Conservation (phyloP, 2,113 vertebrate genomes). For the Chascanopsetta lugubris region DNA sequence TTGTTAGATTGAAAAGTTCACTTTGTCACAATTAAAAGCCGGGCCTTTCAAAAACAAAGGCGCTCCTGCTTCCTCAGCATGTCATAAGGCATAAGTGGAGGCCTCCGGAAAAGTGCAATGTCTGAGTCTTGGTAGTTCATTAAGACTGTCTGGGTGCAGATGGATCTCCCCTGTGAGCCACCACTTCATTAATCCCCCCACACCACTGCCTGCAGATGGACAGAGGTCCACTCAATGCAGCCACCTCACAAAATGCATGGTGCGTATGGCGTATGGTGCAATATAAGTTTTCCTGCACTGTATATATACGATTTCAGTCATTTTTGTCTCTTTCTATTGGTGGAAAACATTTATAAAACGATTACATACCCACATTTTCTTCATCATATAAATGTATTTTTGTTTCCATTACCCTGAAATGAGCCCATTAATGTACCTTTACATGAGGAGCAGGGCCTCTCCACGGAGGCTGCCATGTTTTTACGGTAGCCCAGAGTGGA, state of each 20-base stretch:
- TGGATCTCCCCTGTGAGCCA: slow-evolving; percentile 55
- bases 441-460: too few relatives aligned
- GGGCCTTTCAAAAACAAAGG: slow-evolving; percentile 55
- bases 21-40: slow-evolving; percentile 63
- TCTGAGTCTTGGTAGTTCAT: slow-evolving; percentile 56
- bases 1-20: slow-evolving; percentile 73
- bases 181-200: slow-evolving; percentile 66
- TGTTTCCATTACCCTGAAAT: too few relatives aligned
- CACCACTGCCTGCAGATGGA: slow-evolving; percentile 33
- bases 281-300: too few relatives aligned
- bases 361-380: too few relatives aligned
- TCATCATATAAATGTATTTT: too few relatives aligned
- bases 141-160: slow-evolving; percentile 67
- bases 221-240: slow-evolving; percentile 51
- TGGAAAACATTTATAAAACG: too few relatives aligned
- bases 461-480: too few relatives aligned
- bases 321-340: too few relatives aligned
- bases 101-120: slow-evolving; percentile 49
- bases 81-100: slow-evolving; percentile 60
- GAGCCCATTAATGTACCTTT: too few relatives aligned
- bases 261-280: too few relatives aligned
- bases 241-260: slow-evolving; percentile 17
- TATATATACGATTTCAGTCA: too few relatives aligned
- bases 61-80: slow-evolving; percentile 65
- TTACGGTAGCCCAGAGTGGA: too few relatives aligned